Conservation (phyloP, 2,113 vertebrate species). For the Cochlearius cochlearius region DNA sequence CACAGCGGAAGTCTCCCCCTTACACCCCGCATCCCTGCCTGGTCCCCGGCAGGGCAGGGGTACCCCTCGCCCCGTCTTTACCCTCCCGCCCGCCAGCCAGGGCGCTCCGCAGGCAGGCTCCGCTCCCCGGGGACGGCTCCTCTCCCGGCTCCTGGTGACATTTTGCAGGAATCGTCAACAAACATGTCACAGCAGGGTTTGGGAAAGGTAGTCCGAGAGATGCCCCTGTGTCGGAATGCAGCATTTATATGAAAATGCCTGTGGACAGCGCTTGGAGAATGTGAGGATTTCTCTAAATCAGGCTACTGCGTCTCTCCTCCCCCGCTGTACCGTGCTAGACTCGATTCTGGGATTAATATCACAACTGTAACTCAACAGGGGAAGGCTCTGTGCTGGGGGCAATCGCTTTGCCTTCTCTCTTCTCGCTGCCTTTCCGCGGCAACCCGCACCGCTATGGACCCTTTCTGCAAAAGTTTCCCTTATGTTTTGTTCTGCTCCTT, state of each 20-base stretch:
- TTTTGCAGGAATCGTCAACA: neutral
- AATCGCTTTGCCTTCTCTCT: neutral
- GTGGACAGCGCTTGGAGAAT: neutral
- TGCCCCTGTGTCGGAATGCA: neutral
- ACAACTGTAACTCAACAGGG: neutral
- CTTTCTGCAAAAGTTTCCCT: constrained; percentile 37
- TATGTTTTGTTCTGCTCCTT: neutral
- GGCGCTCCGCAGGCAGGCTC: neutral
- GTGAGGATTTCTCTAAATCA: neutral
- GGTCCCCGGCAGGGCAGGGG: neutral
- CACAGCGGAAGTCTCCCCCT: neutral
- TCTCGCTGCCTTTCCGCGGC: neutral
- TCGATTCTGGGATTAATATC: neutral
- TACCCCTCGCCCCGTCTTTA: neutral
- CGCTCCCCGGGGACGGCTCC: neutral
- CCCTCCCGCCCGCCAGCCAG: neutral
- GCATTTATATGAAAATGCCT: neutral
- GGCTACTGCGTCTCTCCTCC: neutral
- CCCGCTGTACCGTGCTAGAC: neutral
- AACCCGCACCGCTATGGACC: neutral
- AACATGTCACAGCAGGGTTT: neutral
- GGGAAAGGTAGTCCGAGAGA: neutral
- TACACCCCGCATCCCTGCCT: rapidly evolving
- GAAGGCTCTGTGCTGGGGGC: neutral
- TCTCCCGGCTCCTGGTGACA: neutral